These are phyloP conservation scores for Drosophila kanapiae DNA, from an alignment of 1,140 invertebrate genomes.

Conservation along the genomic window DNA sequence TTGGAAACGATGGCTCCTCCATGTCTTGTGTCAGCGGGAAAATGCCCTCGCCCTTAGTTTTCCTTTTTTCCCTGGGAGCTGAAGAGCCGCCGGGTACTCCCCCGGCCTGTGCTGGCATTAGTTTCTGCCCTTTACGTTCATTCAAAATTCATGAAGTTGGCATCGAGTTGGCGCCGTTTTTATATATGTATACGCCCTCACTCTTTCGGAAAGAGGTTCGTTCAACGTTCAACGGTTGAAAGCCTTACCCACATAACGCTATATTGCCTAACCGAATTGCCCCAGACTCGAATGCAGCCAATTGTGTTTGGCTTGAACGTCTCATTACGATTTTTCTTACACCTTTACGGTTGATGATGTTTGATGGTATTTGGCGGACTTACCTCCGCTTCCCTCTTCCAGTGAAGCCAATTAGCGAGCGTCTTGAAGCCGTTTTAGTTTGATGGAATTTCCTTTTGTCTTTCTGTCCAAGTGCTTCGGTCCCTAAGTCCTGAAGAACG, in stretches of 20 bases:
- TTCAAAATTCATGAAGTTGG: conserved; percentile 83
- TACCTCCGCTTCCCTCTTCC: not conserved
- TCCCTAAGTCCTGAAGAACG: conserved; percentile 6
- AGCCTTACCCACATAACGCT: conserved; percentile 50
- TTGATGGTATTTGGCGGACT: conserved; percentile 47
- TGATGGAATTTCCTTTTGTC: conserved; percentile 23
- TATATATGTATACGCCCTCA: conserved; percentile 35
- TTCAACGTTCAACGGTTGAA: conserved; percentile 46
- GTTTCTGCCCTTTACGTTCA: conserved; percentile 67
- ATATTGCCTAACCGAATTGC: conserved; percentile 63
- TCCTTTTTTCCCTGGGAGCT: conserved; percentile 3
- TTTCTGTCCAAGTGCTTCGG: conserved; percentile 17
- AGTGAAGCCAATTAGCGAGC: conserved; percentile 41
- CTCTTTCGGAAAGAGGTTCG: conserved; percentile 42
- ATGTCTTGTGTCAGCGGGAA: conserved; percentile 74
- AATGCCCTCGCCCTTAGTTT: conserved; percentile 50
- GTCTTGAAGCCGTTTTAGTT: conserved; percentile 23
- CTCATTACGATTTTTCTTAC: conserved; percentile 45
- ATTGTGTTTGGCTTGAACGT: conserved; percentile 49
- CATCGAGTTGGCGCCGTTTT: conserved; percentile 72
- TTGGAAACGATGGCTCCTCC: conserved; percentile 63
- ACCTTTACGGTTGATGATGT: conserved; percentile 63
- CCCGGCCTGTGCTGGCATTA: conserved; percentile 45
- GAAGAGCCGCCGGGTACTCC: conserved; percentile 17
- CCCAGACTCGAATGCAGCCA: conserved; percentile 52